Conservation (phyloP, 2,797 vertebrate species). For the Sebastes goodei region DNA sequence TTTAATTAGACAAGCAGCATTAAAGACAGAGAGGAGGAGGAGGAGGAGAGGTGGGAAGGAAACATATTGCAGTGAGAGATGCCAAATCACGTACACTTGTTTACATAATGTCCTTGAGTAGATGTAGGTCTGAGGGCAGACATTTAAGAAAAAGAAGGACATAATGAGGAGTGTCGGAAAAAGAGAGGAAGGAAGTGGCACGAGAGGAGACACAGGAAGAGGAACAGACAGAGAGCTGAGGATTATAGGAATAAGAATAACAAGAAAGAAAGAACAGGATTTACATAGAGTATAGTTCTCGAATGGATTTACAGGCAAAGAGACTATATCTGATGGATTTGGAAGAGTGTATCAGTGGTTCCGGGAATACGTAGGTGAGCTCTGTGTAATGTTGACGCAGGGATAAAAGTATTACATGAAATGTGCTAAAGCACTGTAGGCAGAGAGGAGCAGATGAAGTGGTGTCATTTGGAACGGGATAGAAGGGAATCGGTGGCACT, state of each 20-base stretch:
- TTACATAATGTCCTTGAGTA: constrained; percentile 45
- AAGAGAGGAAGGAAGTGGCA: not conserved
- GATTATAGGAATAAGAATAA: constrained; percentile 62
- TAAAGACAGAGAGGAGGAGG: constrained; percentile 14
- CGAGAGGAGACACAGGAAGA: not conserved
- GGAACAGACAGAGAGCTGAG: not conserved
- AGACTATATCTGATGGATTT: constrained; percentile 64
- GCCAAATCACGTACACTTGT: constrained; percentile 38
- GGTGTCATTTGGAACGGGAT: constrained; percentile 39
- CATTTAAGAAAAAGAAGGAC: constrained; percentile 1
- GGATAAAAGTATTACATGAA: constrained; percentile 67
- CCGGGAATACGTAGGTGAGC: constrained; percentile 50
- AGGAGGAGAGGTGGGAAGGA: constrained; percentile 19
- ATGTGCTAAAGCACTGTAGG: constrained; percentile 50
- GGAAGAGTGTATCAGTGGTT: constrained; percentile 36
- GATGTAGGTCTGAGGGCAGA: constrained; percentile 14
- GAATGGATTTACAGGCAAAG: constrained; percentile 48
- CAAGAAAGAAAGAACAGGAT: constrained; percentile 34
- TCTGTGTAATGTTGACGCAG: constrained; percentile 51
- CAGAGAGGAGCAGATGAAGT: constrained; percentile 43
- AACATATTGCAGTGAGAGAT: constrained; percentile 14
- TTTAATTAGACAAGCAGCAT: constrained; percentile 68
- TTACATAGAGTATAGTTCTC: constrained; percentile 47
- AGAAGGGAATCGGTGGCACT: constrained; percentile 14
- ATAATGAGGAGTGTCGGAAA: not conserved